phyloP scores from a whole-genome alignment of 1,140 invertebrate genomes.

The Telenomus remus region DNA sequence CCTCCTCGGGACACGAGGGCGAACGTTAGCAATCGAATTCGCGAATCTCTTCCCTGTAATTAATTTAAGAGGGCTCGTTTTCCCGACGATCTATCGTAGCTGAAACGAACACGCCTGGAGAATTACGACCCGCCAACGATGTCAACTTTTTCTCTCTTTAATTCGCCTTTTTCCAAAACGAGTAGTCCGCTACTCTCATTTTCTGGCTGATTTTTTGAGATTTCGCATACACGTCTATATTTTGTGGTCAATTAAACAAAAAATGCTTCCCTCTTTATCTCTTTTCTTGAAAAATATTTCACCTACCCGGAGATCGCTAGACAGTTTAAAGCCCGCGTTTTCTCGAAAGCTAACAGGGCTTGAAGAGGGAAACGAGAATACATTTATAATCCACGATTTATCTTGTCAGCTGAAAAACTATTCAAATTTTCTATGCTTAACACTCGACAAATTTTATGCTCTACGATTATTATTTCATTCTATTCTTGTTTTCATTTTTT shows the following conservation, averaged over 20 bases:
- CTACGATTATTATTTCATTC: no score
- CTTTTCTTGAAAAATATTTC: no score
- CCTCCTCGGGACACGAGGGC: slow-evolving; percentile 32
- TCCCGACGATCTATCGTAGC: slow-evolving; percentile 57
- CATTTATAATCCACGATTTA: slow-evolving; percentile 74
- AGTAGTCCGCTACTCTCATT: neutral
- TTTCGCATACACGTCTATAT: no score
- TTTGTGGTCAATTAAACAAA: no score
- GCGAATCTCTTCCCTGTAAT: slow-evolving; percentile 71
- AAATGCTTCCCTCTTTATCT: no score
- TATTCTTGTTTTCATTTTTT: no score
- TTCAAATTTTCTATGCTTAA: slow-evolving; percentile 6
- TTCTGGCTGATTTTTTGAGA: neutral
- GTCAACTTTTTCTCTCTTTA: slow-evolving; percentile 53
- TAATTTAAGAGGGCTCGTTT: slow-evolving; percentile 70
- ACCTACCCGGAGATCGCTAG: slow-evolving; percentile 40
- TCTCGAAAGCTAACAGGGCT: slow-evolving; percentile 51
- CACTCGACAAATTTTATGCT: neutral
- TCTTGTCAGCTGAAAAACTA: slow-evolving; percentile 63
- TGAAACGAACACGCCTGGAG: slow-evolving; percentile 46
- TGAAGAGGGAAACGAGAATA: slow-evolving; percentile 32
- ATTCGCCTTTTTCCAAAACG: slow-evolving; percentile 22
- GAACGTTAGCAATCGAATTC: slow-evolving; percentile 58
- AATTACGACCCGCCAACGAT: slow-evolving; percentile 46
- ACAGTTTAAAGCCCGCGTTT: slow-evolving; percentile 67